A percentile compares a stretch with the other conserved stretches of the same genome.
Conservation (phyloP, 1,140 invertebrate species). For the Calosoma granatense region DNA sequence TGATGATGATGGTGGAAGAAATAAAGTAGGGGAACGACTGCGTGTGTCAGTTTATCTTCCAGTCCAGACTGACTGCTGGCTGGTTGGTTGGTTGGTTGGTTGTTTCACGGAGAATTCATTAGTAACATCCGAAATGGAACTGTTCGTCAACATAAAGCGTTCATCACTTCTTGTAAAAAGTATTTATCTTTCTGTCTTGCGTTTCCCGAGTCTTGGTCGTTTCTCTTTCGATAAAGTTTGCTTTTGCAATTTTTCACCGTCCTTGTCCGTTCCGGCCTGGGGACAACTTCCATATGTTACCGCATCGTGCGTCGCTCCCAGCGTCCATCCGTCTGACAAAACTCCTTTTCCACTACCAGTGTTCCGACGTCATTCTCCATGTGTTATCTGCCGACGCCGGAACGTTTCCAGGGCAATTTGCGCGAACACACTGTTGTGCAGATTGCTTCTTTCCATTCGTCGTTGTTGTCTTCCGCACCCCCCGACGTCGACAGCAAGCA, state of each 20-base stretch:
- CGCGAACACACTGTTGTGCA: constrained; percentile 4
- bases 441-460: constrained; percentile 10
- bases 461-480: neutral
- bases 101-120: constrained; percentile 4
- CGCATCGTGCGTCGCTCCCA: neutral
- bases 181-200: constrained; percentile 16
- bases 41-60: constrained; percentile 2
- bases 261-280: constrained; percentile 20
- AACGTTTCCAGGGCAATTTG: neutral
- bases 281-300: constrained; percentile 22
- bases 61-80: neutral
- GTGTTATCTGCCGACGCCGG: neutral
- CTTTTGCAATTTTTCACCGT: constrained; percentile 19
- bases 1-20: constrained; percentile 2
- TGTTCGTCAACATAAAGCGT: constrained; percentile 1
- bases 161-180: constrained; percentile 7
- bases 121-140: constrained; percentile 8
- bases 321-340: neutral
- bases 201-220: constrained; percentile 1
- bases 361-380: too few species aligned
- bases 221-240: constrained; percentile 17
- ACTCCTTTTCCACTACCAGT: too few species aligned
- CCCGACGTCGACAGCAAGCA: constrained; percentile 2
- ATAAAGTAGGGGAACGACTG: constrained; percentile 6
- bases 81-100: neutral